A percentile compares a stretch with the other conserved stretches of the same genome.
These are phyloP conservation scores for Drosophila siamana DNA, from an alignment of 2,888 invertebrate species.

Conservation along the genomic window DNA sequence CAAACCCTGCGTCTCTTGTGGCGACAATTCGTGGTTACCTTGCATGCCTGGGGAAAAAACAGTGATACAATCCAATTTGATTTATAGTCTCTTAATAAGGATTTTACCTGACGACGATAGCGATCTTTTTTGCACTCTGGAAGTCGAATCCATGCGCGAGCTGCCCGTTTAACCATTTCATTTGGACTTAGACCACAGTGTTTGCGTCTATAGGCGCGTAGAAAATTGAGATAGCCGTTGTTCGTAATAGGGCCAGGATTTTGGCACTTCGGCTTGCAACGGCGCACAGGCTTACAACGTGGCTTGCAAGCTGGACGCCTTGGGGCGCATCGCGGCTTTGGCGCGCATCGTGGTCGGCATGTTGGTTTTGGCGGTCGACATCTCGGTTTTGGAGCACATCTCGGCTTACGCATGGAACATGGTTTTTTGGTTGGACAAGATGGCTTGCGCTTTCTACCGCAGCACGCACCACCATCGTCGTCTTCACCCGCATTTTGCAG, in stretches of 20 bases:
- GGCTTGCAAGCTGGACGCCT: background rate
- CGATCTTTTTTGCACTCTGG: slow-evolving; percentile 36
- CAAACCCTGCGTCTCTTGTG: slow-evolving; percentile 33
- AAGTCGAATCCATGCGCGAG: slow-evolving; percentile 55
- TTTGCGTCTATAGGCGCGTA: slow-evolving; percentile 44
- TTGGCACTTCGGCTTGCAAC: slow-evolving; percentile 17
- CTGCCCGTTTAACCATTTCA: slow-evolving; percentile 47
- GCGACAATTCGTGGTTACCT: slow-evolving; percentile 15
- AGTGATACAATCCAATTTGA: too few relatives aligned
- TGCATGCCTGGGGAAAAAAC: slow-evolving; percentile 32
- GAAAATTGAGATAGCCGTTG: slow-evolving; percentile 58
- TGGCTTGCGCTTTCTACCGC: background rate
- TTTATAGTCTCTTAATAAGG: too few relatives aligned
- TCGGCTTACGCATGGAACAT: too few relatives aligned
- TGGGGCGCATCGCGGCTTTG: background rate
- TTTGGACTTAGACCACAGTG: slow-evolving; percentile 50
- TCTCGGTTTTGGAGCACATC: background rate
- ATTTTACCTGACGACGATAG: slow-evolving; percentile 50
- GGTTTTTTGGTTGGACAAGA: background rate
- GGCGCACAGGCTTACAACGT: too few relatives aligned
- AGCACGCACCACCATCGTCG: background rate
- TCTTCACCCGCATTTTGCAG: background rate
- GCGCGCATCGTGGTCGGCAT: too few relatives aligned
- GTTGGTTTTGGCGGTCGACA: too few relatives aligned
- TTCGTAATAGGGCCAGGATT: slow-evolving; percentile 48